phyloP scores from a whole-genome alignment of 2,888 invertebrate species.

The Eucriotettix oculatus region DNA sequence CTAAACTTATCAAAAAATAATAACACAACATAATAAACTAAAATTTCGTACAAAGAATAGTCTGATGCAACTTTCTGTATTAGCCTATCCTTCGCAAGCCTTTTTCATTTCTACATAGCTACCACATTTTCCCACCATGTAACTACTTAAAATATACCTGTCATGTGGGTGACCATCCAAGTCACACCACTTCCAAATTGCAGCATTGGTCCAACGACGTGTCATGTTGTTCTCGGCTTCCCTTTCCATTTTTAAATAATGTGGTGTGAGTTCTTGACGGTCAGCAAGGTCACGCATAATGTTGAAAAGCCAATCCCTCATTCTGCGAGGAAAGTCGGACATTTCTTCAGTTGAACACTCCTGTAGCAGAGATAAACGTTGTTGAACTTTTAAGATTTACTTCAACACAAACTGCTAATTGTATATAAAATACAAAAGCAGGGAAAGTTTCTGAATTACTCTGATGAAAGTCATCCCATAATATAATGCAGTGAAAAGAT shows the following conservation, averaged over 20 bases:
- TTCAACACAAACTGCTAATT: too few relatives aligned
- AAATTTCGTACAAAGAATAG: too few relatives aligned
- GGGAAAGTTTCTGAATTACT: too few relatives aligned
- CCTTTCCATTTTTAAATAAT: constrained; percentile 71
- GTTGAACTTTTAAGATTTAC: background rate
- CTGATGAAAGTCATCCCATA: too few relatives aligned
- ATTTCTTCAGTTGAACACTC: constrained; percentile 72
- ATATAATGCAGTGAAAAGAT: too few relatives aligned
- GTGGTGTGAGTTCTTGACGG: constrained; percentile 63
- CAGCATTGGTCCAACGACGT: constrained; percentile 77
- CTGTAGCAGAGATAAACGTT: constrained; percentile 23
- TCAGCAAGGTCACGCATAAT: constrained; percentile 90
- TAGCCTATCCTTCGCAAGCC: too few relatives aligned
- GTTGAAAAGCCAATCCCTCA: constrained; percentile 97
- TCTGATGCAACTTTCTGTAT: too few relatives aligned
- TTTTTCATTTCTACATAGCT: too few relatives aligned
- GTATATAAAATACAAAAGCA: background rate
- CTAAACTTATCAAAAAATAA: too few relatives aligned
- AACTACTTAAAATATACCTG: constrained; percentile 31
- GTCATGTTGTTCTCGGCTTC: constrained; percentile 78
- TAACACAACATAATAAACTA: too few relatives aligned
- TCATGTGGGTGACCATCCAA: constrained; percentile 84
- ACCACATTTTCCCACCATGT: too few relatives aligned
- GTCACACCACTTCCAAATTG: constrained; percentile 98
- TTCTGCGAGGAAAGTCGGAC: constrained; percentile 87